phyloP scores from a whole-genome alignment of 2,797 vertebrate genomes.

The Iguana delicatissima region DNA sequence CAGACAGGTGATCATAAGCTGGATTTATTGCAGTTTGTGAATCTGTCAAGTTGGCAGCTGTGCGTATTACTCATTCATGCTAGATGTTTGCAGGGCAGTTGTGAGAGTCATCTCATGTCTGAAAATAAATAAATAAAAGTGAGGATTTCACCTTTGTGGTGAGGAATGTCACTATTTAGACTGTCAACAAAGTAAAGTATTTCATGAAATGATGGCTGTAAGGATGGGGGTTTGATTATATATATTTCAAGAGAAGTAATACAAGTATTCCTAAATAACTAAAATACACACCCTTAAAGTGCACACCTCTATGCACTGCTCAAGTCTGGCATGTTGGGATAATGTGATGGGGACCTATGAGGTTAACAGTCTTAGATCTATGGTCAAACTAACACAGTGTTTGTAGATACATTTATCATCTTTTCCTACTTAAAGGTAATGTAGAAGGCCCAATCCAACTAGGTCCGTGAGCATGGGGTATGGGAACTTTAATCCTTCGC shows the following conservation, averaged over 20 bases:
- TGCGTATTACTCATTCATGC: not conserved
- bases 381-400: not conserved
- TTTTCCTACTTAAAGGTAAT: not conserved
- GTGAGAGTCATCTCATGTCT: not conserved
- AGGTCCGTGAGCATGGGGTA: not conserved
- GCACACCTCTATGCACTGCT: not conserved
- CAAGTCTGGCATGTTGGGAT: not conserved
- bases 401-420: not conserved
- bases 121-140: conserved; percentile 26
- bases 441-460: not conserved
- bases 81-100: not conserved
- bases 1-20: not conserved
- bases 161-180: not conserved
- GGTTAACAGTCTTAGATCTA: not conserved
- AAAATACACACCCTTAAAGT: not conserved
- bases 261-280: not conserved
- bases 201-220: not conserved
- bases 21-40: conserved; percentile 2
- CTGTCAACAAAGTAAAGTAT: not conserved
- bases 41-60: not conserved
- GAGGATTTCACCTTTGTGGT: not conserved
- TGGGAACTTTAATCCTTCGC: not conserved
- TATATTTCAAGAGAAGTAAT: not conserved
- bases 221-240: not conserved
- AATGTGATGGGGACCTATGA: not conserved